Base-by-base conservation (phyloP, 2,888 invertebrate species). In the Minunthozetes semirufus region DNA sequence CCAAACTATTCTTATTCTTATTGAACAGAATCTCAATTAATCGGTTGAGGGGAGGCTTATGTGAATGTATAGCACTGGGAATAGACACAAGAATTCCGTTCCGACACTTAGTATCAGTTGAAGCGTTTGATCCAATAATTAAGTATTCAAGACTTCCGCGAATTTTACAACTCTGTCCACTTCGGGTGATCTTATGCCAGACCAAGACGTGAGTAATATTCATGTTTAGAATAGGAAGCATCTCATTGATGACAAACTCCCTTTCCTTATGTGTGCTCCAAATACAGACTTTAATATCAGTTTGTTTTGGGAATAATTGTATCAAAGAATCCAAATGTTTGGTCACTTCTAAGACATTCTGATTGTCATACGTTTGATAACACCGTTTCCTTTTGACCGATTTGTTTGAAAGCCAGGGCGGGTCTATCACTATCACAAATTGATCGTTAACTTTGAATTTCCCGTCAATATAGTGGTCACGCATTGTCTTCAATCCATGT, bases 21-120 rank as follows among this genome's bases (percentile, higher is more conserved):
- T 50, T 27, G 59, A 53, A 42, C 59, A 72, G 59, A 29, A 27
- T 27, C 9, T 27, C 38, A 29, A 74, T 2, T 17, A 59, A 50
- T 17, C 38, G 56, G 15, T 61, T 81, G 74, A 97, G 83, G 0
- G 95, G 94, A 56, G 96, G 96, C 84, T 98, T 98, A 82, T 95
- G 94, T 0, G 97, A 97, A 84, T 97, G 96, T 76, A 96, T 86
- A 19, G 91, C 89, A 84, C 94, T 94, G 0, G 97, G 96, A 27
- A 94, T 86, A 82, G 94, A 94, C 22, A 92, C 83, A 74, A 96
- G 82, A 63, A 93, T 80, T 81, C 87, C 87, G 6, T 76, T 38
- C 27, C 1, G 1, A 42, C 38, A 50, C 17, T 66, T 11, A 50
- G 22, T 19, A 0, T 38, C 48, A 8, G 22, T 15, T 42, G 72